These are phyloP conservation scores for Metopia argyrocephala DNA, from an alignment of 2,888 invertebrate species.

Conservation along the genomic window DNA sequence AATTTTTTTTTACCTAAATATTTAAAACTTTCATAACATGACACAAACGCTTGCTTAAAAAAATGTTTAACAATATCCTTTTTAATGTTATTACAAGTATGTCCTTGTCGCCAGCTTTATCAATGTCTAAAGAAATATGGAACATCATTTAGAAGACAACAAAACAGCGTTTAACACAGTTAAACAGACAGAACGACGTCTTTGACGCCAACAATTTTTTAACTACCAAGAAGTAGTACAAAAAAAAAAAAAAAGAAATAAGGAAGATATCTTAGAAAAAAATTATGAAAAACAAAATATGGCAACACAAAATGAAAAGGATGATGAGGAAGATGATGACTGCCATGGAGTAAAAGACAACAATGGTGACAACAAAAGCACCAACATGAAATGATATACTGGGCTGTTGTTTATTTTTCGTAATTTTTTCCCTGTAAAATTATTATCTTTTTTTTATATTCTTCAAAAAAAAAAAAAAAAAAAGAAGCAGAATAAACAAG, in stretches of 20 bases:
- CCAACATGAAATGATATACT: not conserved
- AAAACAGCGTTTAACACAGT: conserved; percentile 53
- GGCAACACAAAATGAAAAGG: conserved; percentile 8
- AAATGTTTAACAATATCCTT: conserved; percentile 77
- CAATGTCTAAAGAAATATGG: conserved; percentile 69
- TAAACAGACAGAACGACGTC: conserved; percentile 2
- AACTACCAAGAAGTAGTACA: too few species aligned
- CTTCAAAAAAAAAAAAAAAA: not conserved
- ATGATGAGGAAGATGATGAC: conserved; percentile 9
- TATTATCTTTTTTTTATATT: not conserved
- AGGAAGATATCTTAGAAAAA: too few species aligned
- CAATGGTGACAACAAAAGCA: conserved; percentile 37
- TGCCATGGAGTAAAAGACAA: not conserved
- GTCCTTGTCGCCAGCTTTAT: conserved; percentile 77
- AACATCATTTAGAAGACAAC: conserved; percentile 63
- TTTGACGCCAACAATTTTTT: not conserved
- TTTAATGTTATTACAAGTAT: conserved; percentile 75
- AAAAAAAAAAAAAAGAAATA: too few species aligned
- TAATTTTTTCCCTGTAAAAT: not conserved
- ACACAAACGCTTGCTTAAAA: conserved; percentile 72
- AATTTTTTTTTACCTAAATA: conserved; percentile 4
- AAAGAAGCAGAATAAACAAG: too few species aligned
- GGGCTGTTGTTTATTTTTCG: conserved; percentile 31
- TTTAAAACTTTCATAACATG: conserved; percentile 63
- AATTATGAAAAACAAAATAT: too few species aligned